Base-by-base conservation (phyloP, 1,140 invertebrate genomes). In the Trachelipus rathkii region DNA sequence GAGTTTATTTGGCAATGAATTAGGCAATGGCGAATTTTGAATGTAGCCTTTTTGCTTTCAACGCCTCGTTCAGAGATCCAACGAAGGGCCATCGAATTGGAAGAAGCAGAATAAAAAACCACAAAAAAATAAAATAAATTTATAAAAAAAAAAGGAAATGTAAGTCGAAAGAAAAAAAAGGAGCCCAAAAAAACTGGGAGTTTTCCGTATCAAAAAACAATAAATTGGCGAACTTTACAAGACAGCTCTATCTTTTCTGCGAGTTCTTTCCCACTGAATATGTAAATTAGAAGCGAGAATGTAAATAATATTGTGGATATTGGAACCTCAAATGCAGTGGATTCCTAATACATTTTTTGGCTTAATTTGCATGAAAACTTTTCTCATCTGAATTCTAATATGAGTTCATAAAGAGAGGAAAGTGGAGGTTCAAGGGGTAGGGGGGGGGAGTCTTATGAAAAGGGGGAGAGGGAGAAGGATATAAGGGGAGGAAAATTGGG, bases 281-380 rank as follows among this genome's bases (percentile, higher is more conserved):
- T 60, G 50, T 19, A 60, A 60, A 60, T 60, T 60, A 60, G 19
- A 19, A 13, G 3, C 50, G 50, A 33, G 50, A 60, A 60, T 60
- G 50, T 60, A 60, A 60, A 60, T 60, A 60, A 60, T 60, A 60
- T 60, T 60, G 50, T 19, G 50, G 50, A 60, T 60, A 60, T 60
- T 60, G 50, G 50, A 60, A 60, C 11, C 50, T 13, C 50, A 19
- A 60, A 13, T 60, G 33, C 50, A 60, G 11, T 60, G 50, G 50
- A 60, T 60, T 60, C 50, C 50, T 60, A 60, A 60, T 60, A 60
- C 50, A 60, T 60, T 60, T 60, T 60, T 60, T 13, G 50, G 50
- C 50, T 60, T 60, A 60, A 60, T 60, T 60, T 60, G 50, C 50
- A 60, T 60, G 50, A 60, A 19, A 60, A 60, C 50, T 60, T 60